Percentiles rank a stretch among this genome's conserved stretches.
These are phyloP conservation scores for Denticeps clupeoides DNA, from an alignment of 2,797 vertebrate species.

Conservation along the genomic window DNA sequence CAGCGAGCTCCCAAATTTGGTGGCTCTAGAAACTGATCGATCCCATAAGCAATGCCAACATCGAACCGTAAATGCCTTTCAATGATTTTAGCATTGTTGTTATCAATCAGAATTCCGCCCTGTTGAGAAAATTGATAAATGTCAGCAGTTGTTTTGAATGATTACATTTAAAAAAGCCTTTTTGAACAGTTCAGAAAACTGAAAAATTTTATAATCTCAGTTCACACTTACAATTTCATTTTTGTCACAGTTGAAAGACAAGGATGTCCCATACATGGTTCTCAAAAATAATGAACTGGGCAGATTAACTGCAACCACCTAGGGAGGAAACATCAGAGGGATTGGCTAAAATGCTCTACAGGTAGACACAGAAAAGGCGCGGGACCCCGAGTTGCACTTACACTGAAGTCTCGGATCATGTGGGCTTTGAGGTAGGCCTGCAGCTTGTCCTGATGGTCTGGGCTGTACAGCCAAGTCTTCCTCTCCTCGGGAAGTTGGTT, in stretches of 20 bases:
- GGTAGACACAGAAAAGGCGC: background rate
- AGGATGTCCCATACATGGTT: slow-evolving; percentile 70
- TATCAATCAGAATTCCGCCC: slow-evolving; percentile 72
- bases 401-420: slow-evolving; percentile 65
- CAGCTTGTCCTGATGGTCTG: slow-evolving; percentile 68
- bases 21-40: slow-evolving; percentile 80
- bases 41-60: slow-evolving; percentile 76
- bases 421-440: slow-evolving; percentile 73
- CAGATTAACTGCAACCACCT: slow-evolving; percentile 55
- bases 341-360: background rate
- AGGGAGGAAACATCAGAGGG: background rate
- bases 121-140: slow-evolving; percentile 28
- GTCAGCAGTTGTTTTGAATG: background rate
- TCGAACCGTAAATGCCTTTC: slow-evolving; percentile 68
- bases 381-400: too few species aligned
- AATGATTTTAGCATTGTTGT: slow-evolving; percentile 57
- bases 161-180: background rate
- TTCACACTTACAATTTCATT: slow-evolving; percentile 57
- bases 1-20: slow-evolving; percentile 77
- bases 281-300: slow-evolving; percentile 41
- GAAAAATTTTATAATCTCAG: background rate
- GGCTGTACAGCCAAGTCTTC: slow-evolving; percentile 71
- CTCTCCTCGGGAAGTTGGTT: slow-evolving; percentile 55
- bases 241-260: slow-evolving; percentile 71
- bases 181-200: background rate